These are phyloP conservation scores for Trachythela sp. DNA, from an alignment of 64 coral and sea anemone genomes.

Conservation along the genomic window DNA sequence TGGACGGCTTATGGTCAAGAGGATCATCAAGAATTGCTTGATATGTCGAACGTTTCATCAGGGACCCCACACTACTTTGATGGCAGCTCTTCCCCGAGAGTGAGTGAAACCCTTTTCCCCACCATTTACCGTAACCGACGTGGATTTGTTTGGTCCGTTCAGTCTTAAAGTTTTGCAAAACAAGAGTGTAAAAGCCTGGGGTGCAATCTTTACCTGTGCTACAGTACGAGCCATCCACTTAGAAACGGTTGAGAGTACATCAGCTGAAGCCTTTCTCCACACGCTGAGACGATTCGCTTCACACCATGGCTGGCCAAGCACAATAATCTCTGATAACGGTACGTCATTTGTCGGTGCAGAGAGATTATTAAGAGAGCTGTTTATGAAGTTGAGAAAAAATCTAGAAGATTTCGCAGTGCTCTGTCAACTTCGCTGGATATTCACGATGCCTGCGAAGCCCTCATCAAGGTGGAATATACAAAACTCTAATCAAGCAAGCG, in stretches of 20 bases:
- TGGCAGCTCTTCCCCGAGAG: slow-evolving; percentile 42
- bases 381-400: neutral
- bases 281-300: slow-evolving; percentile 26
- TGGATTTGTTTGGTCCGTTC: slow-evolving; percentile 41
- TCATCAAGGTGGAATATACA: slow-evolving; percentile 49
- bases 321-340: slow-evolving; percentile 36
- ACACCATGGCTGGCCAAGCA: neutral
- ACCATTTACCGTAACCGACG: slow-evolving; percentile 39
- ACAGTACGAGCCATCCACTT: slow-evolving; percentile 19
- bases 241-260: slow-evolving; percentile 29
- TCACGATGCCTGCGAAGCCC: slow-evolving; percentile 30
- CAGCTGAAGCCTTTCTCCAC: slow-evolving; percentile 24
- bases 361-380: slow-evolving; percentile 13
- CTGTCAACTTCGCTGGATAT: slow-evolving; percentile 22
- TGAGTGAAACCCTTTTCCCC: slow-evolving; percentile 41
- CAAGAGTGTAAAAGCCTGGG: slow-evolving; percentile 29
- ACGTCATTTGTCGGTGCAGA: slow-evolving; percentile 35
- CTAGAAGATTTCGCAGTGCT: slow-evolving; percentile 38
- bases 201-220: slow-evolving; percentile 32
- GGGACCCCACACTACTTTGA: slow-evolving; percentile 34
- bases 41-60: slow-evolving; percentile 40
- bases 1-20: slow-evolving; percentile 23
- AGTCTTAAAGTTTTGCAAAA: slow-evolving; percentile 22
- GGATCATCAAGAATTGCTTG: slow-evolving; percentile 19
- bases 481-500: slow-evolving; percentile 37